Percentiles rank a stretch among this genome's conserved stretches.
Conservation (phyloP, 2,797 vertebrate genomes). For the Cuniculus paca region DNA sequence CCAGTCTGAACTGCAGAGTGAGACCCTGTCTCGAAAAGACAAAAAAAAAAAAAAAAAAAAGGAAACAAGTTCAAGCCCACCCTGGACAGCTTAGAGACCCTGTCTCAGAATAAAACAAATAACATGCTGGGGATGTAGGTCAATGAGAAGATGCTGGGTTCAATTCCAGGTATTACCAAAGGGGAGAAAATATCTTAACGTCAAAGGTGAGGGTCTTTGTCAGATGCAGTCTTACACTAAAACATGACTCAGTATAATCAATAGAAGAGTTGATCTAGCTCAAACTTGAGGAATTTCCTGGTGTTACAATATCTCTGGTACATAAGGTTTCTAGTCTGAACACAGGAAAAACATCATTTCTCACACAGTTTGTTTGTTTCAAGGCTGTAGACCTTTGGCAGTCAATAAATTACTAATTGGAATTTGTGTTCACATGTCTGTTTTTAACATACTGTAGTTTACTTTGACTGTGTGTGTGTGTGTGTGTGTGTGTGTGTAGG, state of each 20-base stretch:
- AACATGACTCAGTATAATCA: neutral
- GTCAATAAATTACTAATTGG: conserved; percentile 40
- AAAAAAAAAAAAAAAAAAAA: too few relatives aligned
- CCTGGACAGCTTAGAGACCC: neutral
- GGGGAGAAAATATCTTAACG: neutral
- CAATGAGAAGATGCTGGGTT: neutral
- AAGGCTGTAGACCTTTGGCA: conserved; percentile 44
- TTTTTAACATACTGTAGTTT: conserved; percentile 65
- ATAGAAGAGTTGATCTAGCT: conserved; percentile 16
- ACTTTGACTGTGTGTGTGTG: neutral
- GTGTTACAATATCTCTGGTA: conserved; percentile 42
- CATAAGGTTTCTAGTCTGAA: conserved; percentile 37
- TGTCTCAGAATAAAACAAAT: neutral
- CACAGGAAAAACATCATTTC: conserved; percentile 30
- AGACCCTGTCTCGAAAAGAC: too few relatives aligned
- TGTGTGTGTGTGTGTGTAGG: neutral
- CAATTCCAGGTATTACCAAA: neutral
- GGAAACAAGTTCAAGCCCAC: neutral
- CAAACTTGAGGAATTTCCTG: conserved; percentile 59
- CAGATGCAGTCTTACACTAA: neutral
- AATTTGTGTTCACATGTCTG: conserved; percentile 30
- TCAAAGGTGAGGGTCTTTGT: conserved; percentile 1
- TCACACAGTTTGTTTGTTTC: conserved; percentile 52
- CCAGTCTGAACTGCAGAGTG: too few relatives aligned
- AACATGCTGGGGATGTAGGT: neutral